Conservation (phyloP, 2,797 vertebrate genomes). For the Ptychadena robeensis region DNA sequence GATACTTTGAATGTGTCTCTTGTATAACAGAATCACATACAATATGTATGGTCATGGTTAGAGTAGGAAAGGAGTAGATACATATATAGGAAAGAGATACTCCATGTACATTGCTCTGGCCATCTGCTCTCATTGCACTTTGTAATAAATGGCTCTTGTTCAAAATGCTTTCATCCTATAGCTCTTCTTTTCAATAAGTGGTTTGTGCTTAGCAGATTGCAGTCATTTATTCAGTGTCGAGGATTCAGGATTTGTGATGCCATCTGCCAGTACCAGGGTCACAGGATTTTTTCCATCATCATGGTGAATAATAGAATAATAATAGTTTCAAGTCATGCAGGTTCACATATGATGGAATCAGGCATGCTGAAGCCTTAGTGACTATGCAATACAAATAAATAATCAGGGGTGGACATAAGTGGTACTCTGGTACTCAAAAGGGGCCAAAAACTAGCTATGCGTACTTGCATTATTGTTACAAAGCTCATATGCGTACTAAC, state of each 20-base stretch:
- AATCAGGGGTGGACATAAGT: too few species aligned
- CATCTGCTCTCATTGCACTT: not conserved
- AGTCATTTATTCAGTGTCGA: not conserved
- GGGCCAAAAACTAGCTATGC: too few species aligned
- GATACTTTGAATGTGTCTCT: too few species aligned
- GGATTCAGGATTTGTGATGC: not conserved
- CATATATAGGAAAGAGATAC: not conserved
- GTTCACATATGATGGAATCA: not conserved
- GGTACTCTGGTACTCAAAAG: too few species aligned
- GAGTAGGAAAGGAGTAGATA: too few species aligned
- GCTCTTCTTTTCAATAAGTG: constrained; percentile 4
- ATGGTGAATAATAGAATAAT: not conserved
- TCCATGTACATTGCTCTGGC: not conserved
- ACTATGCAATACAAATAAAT: too few species aligned
- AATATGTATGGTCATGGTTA: too few species aligned
- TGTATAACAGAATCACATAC: too few species aligned
- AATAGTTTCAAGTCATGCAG: not conserved
- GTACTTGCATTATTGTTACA: too few species aligned
- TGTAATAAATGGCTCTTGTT: not conserved
- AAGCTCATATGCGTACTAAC: too few species aligned
- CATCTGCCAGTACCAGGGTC: constrained; percentile 13
- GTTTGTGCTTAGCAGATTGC: constrained; percentile 20
- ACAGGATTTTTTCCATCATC: not conserved
- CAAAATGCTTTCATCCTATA: not conserved
- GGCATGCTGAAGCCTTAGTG: not conserved